Conservation (phyloP, 2,888 invertebrate genomes). For the Caenorhabditis drosophilae region DNA sequence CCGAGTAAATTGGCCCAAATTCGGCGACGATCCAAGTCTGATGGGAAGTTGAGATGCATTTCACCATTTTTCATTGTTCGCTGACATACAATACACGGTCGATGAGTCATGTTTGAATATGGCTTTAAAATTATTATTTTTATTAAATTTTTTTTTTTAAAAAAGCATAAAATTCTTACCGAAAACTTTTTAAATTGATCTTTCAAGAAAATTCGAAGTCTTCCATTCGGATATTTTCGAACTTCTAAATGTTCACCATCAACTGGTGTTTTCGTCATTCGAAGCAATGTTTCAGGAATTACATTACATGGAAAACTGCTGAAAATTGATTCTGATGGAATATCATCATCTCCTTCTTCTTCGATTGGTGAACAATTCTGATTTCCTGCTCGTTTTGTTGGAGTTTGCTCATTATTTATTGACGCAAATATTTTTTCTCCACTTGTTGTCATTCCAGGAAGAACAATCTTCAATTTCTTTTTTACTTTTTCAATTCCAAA, state of each 20-base stretch:
- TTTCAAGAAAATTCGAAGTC: constrained; percentile 13
- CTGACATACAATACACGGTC: constrained; percentile 45
- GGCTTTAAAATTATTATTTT: constrained; percentile 3
- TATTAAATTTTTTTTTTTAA: too few species aligned
- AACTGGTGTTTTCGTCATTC: constrained; percentile 29
- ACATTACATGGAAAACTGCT: constrained; percentile 34
- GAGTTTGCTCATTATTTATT: neutral
- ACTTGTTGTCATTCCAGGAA: constrained; percentile 4
- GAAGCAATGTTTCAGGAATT: constrained; percentile 19
- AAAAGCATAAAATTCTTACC: too few species aligned
- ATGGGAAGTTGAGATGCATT: constrained; percentile 55
- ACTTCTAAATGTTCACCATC: constrained; percentile 29
- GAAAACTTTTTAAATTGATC: constrained; percentile 13
- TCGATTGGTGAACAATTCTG: too few species aligned
- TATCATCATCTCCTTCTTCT: neutral
- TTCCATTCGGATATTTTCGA: constrained; percentile 11
- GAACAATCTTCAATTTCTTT: too few species aligned
- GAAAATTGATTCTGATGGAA: constrained; percentile 8
- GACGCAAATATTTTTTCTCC: constrained; percentile 2
- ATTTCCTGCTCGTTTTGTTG: constrained; percentile 1
- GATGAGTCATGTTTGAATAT: constrained; percentile 23
- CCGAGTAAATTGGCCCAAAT: constrained; percentile 57
- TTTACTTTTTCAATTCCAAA: too few species aligned
- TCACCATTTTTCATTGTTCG: constrained; percentile 44
- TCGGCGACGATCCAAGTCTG: constrained; percentile 51